Evolutionary conservation across 2,113 vertebrate genomes (phyloP).

Genomic region (Proterorhinus semilunaris): DNA sequence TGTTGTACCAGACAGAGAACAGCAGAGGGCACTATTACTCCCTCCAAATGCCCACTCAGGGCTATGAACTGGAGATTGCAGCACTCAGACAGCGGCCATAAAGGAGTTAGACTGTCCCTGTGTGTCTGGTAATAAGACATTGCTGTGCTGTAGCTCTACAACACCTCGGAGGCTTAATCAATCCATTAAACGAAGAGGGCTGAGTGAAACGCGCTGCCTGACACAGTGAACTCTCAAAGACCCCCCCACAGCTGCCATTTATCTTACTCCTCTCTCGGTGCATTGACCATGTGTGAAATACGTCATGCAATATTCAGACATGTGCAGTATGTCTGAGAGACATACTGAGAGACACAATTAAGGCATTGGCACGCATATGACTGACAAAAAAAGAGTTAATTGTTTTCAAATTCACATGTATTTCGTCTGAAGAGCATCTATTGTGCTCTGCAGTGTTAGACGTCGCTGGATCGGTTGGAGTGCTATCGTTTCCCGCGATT

Average conservation of each 20-base stretch:
- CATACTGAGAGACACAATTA: neutral
- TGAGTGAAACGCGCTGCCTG: conserved; percentile 25
- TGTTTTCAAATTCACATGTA: neutral
- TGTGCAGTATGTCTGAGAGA: neutral
- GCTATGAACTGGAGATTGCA: conserved; percentile 18
- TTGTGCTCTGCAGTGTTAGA: neutral
- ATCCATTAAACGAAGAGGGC: conserved; percentile 14
- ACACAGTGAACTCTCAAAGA: conserved; percentile 57
- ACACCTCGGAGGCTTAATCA: conserved; percentile 34
- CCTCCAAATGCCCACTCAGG: conserved; percentile 12
- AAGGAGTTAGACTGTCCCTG: conserved; percentile 41
- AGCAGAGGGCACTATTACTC: conserved; percentile 53
- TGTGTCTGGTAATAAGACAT: conserved; percentile 10
- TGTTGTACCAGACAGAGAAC: conserved; percentile 7
- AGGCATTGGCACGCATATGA: neutral
- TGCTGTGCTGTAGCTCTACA: conserved; percentile 12
- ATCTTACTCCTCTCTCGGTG: conserved; percentile 3
- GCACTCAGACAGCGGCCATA: conserved; percentile 52
- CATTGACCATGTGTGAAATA: conserved; percentile 41
- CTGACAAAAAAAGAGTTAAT: neutral
- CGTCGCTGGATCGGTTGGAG: too few species aligned
- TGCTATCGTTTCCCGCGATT: conserved; percentile 7
- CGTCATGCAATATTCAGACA: conserved; percentile 30
- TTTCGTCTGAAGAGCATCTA: neutral
- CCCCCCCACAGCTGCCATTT: conserved; percentile 12